These are phyloP conservation scores for Leptopilina clavipes DNA, from an alignment of 1,140 invertebrate species.

Conservation along the genomic window DNA sequence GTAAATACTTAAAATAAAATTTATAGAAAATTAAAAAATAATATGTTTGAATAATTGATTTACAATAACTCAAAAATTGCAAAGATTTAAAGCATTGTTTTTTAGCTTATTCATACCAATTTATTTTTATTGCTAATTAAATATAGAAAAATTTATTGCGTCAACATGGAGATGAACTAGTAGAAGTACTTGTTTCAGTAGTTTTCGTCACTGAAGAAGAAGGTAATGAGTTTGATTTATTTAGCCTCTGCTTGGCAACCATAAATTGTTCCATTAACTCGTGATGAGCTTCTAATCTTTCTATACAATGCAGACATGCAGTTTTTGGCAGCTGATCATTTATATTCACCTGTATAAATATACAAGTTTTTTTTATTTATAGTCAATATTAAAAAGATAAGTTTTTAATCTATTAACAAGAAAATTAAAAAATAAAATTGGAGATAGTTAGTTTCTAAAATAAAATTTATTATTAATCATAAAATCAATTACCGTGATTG, in stretches of 20 bases:
- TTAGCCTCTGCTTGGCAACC: constrained; percentile 66
- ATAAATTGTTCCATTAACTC: constrained; percentile 79
- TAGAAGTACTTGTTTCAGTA: constrained; percentile 61
- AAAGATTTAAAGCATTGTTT: not conserved
- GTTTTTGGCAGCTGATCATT: constrained; percentile 85
- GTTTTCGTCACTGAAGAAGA: constrained; percentile 54
- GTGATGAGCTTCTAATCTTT: constrained; percentile 82
- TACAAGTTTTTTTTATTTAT: not conserved
- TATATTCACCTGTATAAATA: constrained; percentile 78
- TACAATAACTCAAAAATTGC: not conserved
- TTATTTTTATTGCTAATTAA: constrained; percentile 6
- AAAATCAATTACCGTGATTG: constrained; percentile 79
- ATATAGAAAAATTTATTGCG: constrained; percentile 37
- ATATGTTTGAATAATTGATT: not conserved
- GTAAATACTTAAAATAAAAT: not conserved
- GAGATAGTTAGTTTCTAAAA: too few relatives aligned
- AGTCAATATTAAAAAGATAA: not conserved
- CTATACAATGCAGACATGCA: constrained; percentile 81
- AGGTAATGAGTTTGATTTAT: constrained; percentile 59
- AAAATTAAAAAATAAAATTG: too few relatives aligned
- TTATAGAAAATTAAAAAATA: not conserved
- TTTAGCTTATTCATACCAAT: not conserved
- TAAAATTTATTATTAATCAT: not conserved
- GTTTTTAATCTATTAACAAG: too few relatives aligned
- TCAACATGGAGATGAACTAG: constrained; percentile 68